phyloP scores from a whole-genome alignment of 2,888 invertebrate genomes.

The Drosophila diplacantha region DNA sequence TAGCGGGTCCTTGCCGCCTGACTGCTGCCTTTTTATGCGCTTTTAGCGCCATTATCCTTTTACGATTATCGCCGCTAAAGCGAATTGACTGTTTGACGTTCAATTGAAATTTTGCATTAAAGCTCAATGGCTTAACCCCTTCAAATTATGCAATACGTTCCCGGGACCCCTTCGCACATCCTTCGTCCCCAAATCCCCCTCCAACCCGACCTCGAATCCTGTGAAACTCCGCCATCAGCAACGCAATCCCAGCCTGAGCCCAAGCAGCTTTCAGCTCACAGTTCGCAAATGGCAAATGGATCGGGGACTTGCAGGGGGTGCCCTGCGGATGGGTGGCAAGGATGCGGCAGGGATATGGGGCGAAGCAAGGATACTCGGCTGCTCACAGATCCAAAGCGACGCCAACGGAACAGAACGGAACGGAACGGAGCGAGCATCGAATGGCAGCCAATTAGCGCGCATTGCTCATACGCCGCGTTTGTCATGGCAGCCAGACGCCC shows the following conservation, averaged over 20 bases:
- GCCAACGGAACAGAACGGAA: slow-evolving; percentile 33
- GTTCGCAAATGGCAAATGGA: slow-evolving; percentile 42
- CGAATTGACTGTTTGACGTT: slow-evolving; percentile 74
- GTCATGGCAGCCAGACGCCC: slow-evolving; percentile 59
- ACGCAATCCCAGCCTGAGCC: slow-evolving; percentile 37
- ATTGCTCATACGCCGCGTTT: slow-evolving; percentile 74
- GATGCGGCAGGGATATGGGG: slow-evolving; percentile 8
- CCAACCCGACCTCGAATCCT: slow-evolving; percentile 11
- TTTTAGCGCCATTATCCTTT: slow-evolving; percentile 72
- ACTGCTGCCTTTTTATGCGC: slow-evolving; percentile 65
- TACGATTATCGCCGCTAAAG: slow-evolving; percentile 72
- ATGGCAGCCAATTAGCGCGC: slow-evolving; percentile 69
- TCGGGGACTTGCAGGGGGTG: slow-evolving; percentile 16
- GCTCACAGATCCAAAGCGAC: slow-evolving; percentile 39
- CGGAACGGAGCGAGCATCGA: slow-evolving; percentile 52
- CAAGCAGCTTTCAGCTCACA: slow-evolving; percentile 38
- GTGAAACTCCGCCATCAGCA: slow-evolving; percentile 27
- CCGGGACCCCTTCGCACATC: slow-evolving; percentile 1
- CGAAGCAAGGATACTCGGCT: slow-evolving; percentile 29
- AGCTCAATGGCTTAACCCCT: slow-evolving; percentile 72
- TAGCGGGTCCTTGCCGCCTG: slow-evolving; percentile 25
- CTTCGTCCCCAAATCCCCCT: not conserved
- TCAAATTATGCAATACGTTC: slow-evolving; percentile 67
- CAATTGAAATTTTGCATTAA: slow-evolving; percentile 73
- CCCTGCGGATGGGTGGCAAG: not conserved